Evolutionary conservation across 2,797 vertebrate species (phyloP), one percentile per base, ranked within the genome.

Genomic region (Notolepis coatsorum): DNA sequence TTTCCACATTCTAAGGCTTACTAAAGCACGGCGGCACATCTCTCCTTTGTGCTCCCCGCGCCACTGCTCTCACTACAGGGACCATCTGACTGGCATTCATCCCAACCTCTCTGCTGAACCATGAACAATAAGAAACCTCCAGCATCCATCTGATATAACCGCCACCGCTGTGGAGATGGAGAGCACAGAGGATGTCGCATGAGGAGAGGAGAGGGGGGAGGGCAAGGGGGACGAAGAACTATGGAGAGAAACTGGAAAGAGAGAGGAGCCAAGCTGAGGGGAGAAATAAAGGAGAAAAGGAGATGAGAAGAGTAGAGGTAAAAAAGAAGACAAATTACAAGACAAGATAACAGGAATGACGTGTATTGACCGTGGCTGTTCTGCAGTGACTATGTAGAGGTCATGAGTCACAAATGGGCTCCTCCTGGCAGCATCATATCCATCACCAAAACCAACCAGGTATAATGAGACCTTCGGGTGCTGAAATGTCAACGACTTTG

Each of bases 371-470:
- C 25, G 12, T 8, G 23, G 45, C 23, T 17, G 12, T n/a, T 8
- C 21, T 47, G 23, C n/a, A n/a, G n/a, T n/a, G n/a, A n/a, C n/a
- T n/a, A 17, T 23, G 25, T 2, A 30, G 48, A 20, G n/a, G n/a
- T 61, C 43, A 63, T 46, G 55, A 58, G 58, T 31, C 60, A 53
- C 48, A 21, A 21, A 27, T 54, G 70, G 46, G 25, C 39, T 31
- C 56, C 55, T 45, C 48, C 2, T 9, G 27, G 66, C 58, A 47
- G 68, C 63, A 70, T 63, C 63, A 46, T 18, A 70, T 75, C 74
- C 69, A 80, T 77, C 83, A 78, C 0, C 3, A 4, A 77, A 56
- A 74, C 21, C 51, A 60, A 64, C 57, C 3, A 30, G 6, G 47
- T 33, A 72, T 65, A 45, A 73, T 65, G 47, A 31, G 31, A 63